Percentiles rank a stretch among this genome's conserved stretches.
These are phyloP conservation scores for Yponomeuta evonymella DNA, from an alignment of 2,888 invertebrate species.

Conservation along the genomic window DNA sequence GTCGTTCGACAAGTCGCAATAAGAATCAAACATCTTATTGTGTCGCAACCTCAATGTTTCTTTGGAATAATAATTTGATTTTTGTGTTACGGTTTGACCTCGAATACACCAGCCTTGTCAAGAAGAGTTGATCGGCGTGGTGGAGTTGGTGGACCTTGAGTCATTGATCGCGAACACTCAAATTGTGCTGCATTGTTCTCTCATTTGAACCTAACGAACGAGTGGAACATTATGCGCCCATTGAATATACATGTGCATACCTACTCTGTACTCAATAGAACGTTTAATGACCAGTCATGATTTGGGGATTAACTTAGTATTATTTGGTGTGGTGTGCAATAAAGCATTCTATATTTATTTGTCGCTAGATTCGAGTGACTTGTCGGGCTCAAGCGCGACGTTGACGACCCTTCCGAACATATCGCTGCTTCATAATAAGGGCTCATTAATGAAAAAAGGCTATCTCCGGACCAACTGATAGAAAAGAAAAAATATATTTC, in stretches of 20 bases:
- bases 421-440: too few species aligned
- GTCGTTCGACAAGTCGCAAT: conserved; percentile 20
- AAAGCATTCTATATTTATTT: too few species aligned
- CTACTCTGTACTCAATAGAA: neutral
- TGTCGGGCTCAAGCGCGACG: too few species aligned
- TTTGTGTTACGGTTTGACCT: conserved; percentile 31
- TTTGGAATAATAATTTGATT: conserved; percentile 36
- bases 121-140: conserved; percentile 41
- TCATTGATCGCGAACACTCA: conserved; percentile 59
- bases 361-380: too few species aligned
- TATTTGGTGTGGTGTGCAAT: neutral
- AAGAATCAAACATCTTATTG: conserved; percentile 22
- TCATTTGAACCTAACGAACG: conserved; percentile 18
- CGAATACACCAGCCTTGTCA: conserved; percentile 52
- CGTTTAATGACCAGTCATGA: neutral
- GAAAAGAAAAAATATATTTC: too few species aligned
- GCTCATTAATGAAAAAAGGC: too few species aligned
- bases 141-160: conserved; percentile 42
- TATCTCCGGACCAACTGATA: too few species aligned
- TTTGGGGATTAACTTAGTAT: neutral
- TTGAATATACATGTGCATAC: neutral
- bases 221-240: neutral
- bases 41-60: conserved; percentile 26
- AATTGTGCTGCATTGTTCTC: conserved; percentile 50
- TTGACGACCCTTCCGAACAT: too few species aligned